Base-by-base conservation (phyloP, 2,113 vertebrate genomes). In the Stigmatopora argus region DNA sequence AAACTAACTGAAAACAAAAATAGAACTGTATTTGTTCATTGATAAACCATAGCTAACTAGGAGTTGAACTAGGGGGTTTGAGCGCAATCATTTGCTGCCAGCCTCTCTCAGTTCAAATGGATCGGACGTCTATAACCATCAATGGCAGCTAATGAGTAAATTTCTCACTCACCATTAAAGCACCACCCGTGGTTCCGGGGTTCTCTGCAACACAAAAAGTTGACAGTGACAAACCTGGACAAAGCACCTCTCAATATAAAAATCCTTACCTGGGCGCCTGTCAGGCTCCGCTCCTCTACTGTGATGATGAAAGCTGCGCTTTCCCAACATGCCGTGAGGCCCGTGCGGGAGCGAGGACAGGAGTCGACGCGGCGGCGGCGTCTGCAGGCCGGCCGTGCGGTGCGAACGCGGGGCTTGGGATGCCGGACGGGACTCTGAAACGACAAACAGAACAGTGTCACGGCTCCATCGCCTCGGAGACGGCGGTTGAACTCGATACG, bases 291-390 rank as follows among this genome's bases (percentile, higher is more conserved):
- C 88, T 77, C 96, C 89, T 77, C 96, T 93, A 68, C 94, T 98
- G 86, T 97, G 94, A 84, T 95, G 95, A 82, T 93, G 96, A 89
- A 94, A 98, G 86, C 93, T 94, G 81, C 96, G 94, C 79, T 98
- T 98, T 67, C 96, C 96, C 92, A 97, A 89, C 90, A 98, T 96
- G 89, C 95, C 94, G 53, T 95, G 85, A 1, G 95, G 90, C 2
- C 94, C 94, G 66, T 96, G 94, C 26, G 93, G 91, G 18, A 95
- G 89, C 7, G 90, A 91, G 60, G 93, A 90, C 55, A 97, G 92
- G 81, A 98, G 92, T 64, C 94, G 92, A 57, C 96, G 94, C 31
- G 94, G 91, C 6, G 92, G 83, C 70, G 93, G 92, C 45, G 91
- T 93, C 69, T 95, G 95, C 84, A 97, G 92, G 83, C 92, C 94